Percentiles rank a stretch among this genome's conserved stretches.
These are phyloP conservation scores for Ceyx melanurus DNA, from an alignment of 2,113 vertebrate species.

Conservation along the genomic window DNA sequence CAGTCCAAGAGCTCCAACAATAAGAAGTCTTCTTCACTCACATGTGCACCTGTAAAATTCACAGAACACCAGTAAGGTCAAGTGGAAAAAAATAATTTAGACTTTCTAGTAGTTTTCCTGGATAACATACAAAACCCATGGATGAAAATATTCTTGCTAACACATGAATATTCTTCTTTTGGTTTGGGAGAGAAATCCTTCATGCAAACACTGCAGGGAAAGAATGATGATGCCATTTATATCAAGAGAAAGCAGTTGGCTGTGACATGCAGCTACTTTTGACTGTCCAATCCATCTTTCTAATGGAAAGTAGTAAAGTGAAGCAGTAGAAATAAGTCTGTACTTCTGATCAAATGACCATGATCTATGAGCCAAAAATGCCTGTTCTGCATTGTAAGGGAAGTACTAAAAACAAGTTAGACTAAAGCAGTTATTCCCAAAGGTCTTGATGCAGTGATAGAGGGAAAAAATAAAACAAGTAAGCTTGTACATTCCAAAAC, in stretches of 20 bases:
- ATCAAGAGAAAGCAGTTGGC: neutral
- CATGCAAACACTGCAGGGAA: neutral
- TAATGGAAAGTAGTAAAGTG: neutral
- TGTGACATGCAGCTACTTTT: neutral
- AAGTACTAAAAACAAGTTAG: neutral
- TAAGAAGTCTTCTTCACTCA: slow-evolving; percentile 87
- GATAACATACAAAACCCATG: neutral
- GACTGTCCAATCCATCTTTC: neutral
- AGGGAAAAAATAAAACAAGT: neutral
- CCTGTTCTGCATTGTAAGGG: neutral
- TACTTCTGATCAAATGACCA: neutral
- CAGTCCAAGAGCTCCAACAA: slow-evolving; percentile 90
- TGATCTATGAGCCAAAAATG: neutral
- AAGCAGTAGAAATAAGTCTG: neutral
- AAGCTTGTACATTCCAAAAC: neutral
- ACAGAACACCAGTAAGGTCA: neutral
- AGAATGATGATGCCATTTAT: neutral
- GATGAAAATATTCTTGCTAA: neutral
- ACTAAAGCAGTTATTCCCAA: neutral
- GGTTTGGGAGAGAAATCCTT: neutral
- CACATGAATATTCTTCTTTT: neutral
- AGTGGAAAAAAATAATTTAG: neutral
- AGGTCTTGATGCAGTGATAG: neutral
- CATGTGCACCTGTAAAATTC: slow-evolving; percentile 75
- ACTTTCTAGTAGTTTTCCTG: neutral